Evolutionary conservation across 2,113 vertebrate genomes (phyloP).

Genomic region (Nerophis lumbriciformis): DNA sequence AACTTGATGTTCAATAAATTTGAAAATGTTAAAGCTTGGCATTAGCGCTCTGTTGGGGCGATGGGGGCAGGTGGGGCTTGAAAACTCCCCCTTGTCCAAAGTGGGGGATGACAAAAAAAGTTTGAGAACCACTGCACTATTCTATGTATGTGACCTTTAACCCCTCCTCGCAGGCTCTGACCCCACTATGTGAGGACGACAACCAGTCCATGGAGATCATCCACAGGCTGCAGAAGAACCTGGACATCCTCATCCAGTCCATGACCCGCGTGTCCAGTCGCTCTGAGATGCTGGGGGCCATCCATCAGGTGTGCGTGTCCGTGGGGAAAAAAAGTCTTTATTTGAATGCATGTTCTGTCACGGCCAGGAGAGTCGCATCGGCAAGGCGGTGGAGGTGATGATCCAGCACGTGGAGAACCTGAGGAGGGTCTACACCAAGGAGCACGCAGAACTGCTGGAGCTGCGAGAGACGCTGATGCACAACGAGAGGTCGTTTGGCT

Average conservation of each 20-base stretch:
- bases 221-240: constrained; percentile 84
- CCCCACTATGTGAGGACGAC: constrained; percentile 85
- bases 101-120: too few species aligned
- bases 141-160: too few species aligned
- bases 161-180: constrained; percentile 73
- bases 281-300: constrained; percentile 93
- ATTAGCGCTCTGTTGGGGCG: too few species aligned
- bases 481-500: constrained; percentile 79
- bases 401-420: constrained; percentile 96
- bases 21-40: too few species aligned
- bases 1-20: too few species aligned
- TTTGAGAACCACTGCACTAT: too few species aligned
- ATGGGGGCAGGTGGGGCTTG: too few species aligned
- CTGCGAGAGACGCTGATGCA: constrained; percentile 81
- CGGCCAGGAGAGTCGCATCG: constrained; percentile 85
- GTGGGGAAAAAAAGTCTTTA: neutral
- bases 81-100: too few species aligned
- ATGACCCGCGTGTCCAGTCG: constrained; percentile 83
- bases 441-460: constrained; percentile 87
- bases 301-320: constrained; percentile 81
- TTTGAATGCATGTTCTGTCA: neutral
- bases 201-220: constrained; percentile 88
- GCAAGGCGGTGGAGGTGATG: constrained; percentile 94
- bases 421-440: constrained; percentile 88
- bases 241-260: constrained; percentile 84